phyloP scores from a whole-genome alignment of 1,140 invertebrate species.

The Zaprionus ghesquierei region DNA sequence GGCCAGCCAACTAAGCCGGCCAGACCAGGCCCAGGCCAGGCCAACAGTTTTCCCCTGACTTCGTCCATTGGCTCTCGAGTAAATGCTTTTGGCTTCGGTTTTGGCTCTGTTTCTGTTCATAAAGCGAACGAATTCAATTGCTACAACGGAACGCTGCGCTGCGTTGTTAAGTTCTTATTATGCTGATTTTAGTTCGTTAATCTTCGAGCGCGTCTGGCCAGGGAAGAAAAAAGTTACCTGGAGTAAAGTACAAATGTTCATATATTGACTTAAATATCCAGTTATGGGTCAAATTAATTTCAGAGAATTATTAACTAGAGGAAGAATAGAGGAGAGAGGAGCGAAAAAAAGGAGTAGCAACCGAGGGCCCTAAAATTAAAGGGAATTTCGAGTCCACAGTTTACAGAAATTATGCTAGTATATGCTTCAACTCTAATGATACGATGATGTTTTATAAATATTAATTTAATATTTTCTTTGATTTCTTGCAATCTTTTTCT shows the following conservation, averaged over 20 bases:
- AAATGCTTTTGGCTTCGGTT: conserved; percentile 6
- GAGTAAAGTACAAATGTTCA: neutral
- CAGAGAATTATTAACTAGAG: neutral
- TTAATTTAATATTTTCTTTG: no score
- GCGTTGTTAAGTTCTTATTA: conserved; percentile 50
- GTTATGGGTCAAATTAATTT: neutral
- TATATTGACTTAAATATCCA: neutral
- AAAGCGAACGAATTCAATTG: conserved; percentile 52
- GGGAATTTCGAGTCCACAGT: no score
- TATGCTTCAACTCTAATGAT: no score
- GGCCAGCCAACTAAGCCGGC: conserved; percentile 6
- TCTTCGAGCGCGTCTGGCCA: neutral
- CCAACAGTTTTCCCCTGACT: conserved; percentile 5
- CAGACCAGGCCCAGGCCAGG: neutral
- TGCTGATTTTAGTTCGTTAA: conserved; percentile 44
- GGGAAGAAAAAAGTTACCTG: no score
- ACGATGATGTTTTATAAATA: no score
- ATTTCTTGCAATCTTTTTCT: no score
- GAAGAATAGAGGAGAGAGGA: neutral
- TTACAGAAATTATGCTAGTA: no score
- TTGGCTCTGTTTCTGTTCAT: conserved; percentile 18
- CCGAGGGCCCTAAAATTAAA: no score
- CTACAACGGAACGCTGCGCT: conserved; percentile 23
- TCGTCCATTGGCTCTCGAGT: conserved; percentile 11
- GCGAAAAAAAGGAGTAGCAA: neutral